A percentile compares a stretch with the other conserved stretches of the same genome.
These are phyloP conservation scores for Drosophila emarginata DNA, from an alignment of 2,888 invertebrate species.

Conservation along the genomic window DNA sequence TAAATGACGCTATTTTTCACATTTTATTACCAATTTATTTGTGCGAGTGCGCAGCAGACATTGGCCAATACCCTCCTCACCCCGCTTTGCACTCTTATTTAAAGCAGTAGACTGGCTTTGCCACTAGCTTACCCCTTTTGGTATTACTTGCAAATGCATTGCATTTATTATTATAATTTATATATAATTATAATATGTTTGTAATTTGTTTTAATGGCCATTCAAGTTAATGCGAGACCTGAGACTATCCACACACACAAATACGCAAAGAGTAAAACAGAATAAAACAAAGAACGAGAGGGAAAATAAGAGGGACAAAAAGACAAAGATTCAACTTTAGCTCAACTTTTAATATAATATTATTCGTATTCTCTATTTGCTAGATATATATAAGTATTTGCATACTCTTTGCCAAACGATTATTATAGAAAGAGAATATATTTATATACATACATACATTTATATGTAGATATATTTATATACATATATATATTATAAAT, in stretches of 20 bases:
- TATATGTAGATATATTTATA: no score
- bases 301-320: neutral
- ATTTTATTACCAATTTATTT: constrained; percentile 77
- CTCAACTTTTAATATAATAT: constrained; percentile 1
- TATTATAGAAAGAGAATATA: neutral
- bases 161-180: constrained; percentile 54
- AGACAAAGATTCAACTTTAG: neutral
- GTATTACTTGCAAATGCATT: constrained; percentile 39
- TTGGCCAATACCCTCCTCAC: constrained; percentile 35
- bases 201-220: constrained; percentile 63
- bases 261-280: neutral
- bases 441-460: no score
- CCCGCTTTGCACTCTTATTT: neutral
- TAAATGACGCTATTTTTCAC: constrained; percentile 76
- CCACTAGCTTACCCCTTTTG: neutral
- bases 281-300: neutral
- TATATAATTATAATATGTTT: constrained; percentile 51
- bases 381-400: neutral
- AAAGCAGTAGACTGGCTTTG: neutral
- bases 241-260: constrained; percentile 12
- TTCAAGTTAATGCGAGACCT: constrained; percentile 41
- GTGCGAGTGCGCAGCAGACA: constrained; percentile 37
- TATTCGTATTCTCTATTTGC: neutral
- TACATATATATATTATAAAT: no score
- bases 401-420: neutral